phyloP scores from a whole-genome alignment of 2,113 vertebrate species.

The Melanerpes aurifrons region DNA sequence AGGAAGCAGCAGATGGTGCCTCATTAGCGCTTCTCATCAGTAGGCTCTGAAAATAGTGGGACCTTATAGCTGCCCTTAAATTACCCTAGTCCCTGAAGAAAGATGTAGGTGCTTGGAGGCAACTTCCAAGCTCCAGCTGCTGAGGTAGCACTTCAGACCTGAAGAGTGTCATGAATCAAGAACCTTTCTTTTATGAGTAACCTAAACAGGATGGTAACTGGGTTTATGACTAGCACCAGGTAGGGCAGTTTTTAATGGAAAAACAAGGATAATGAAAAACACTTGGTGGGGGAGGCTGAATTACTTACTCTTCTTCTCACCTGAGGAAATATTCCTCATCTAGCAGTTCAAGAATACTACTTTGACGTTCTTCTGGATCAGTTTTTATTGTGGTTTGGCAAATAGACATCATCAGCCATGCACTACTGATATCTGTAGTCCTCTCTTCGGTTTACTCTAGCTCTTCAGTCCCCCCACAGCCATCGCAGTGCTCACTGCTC shows the following conservation, averaged over 20 bases:
- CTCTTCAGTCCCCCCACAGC: not conserved
- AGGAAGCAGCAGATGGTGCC: not conserved
- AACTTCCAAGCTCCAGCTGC: not conserved
- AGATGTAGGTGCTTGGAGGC: not conserved
- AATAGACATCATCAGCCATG: not conserved
- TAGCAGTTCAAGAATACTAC: not conserved
- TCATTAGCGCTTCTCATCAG: not conserved
- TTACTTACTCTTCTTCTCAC: fast-evolving
- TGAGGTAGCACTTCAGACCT: not conserved
- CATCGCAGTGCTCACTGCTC: not conserved
- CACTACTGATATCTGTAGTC: not conserved
- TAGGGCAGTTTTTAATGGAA: not conserved
- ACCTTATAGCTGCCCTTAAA: not conserved
- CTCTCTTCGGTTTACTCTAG: not conserved
- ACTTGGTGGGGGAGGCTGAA: no score
- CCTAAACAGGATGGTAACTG: not conserved
- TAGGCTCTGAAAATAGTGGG: not conserved
- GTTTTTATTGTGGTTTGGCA: not conserved
- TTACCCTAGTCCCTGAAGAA: not conserved
- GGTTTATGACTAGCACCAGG: not conserved
- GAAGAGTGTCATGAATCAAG: not conserved
- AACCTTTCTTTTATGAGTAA: not conserved
- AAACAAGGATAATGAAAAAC: not conserved
- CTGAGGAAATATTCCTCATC: not conserved
- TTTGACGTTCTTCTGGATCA: not conserved